These are phyloP conservation scores for Ophiothrix spiculata DNA, from an alignment of 35 echinoderm and acorn worm species.

Conservation along the genomic window DNA sequence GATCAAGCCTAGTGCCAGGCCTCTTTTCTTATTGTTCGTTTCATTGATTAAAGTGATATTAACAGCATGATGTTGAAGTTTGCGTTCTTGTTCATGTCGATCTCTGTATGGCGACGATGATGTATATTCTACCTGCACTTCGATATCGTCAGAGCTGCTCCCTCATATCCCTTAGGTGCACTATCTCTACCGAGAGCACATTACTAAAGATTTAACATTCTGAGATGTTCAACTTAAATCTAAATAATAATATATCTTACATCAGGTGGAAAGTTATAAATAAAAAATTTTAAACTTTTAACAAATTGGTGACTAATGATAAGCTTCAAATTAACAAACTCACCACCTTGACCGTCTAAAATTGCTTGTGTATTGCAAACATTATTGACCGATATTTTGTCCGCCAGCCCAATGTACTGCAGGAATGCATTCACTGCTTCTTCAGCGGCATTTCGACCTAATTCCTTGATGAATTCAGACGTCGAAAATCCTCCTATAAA, in stretches of 20 bases:
- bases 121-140: no score
- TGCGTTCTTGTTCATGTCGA: no score
- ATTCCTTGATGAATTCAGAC: neutral
- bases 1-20: no score
- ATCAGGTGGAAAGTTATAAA: neutral
- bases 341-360: neutral
- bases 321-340: neutral
- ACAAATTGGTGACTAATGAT: neutral
- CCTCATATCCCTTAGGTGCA: no score
- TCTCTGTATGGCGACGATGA: no score
- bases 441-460: neutral
- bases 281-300: neutral
- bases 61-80: no score
- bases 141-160: no score
- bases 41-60: no score
- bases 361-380: no score
- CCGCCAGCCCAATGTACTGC: slow-evolving; percentile 8
- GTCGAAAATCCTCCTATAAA: neutral
- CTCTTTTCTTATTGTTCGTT: no score
- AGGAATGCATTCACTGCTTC: neutral
- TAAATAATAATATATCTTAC: neutral
- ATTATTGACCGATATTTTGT: neutral
- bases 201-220: neutral
- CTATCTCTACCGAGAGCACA: no score
- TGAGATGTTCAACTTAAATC: neutral